phyloP scores from a whole-genome alignment of 2,113 vertebrate species.

The Conger conger region DNA sequence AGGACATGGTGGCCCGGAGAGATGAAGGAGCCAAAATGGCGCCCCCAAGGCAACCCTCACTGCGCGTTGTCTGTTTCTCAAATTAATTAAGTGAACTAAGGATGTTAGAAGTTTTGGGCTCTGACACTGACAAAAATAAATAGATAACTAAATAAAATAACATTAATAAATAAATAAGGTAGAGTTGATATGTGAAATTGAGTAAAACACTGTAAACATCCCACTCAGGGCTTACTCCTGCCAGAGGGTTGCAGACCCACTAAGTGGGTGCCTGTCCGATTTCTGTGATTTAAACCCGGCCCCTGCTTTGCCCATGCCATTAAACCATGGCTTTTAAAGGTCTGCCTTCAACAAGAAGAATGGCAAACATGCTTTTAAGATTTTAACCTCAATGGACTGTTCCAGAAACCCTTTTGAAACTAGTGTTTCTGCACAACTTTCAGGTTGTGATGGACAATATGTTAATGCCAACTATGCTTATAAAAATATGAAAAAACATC shows the following conservation, averaged over 20 bases:
- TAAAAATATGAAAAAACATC: neutral
- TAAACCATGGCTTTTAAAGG: neutral
- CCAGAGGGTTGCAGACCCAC: neutral
- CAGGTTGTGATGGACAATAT: neutral
- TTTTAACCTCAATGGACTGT: neutral
- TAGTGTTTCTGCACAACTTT: neutral
- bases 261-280: neutral
- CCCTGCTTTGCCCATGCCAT: neutral
- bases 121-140: neutral
- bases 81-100: too few relatives aligned
- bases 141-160: neutral
- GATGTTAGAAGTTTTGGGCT: too few relatives aligned
- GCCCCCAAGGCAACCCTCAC: too few relatives aligned
- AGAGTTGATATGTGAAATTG: neutral
- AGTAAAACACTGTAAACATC: neutral
- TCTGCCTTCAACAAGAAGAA: neutral
- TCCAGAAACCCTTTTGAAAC: neutral
- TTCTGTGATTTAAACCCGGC: neutral
- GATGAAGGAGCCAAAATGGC: neutral
- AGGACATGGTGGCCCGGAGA: neutral
- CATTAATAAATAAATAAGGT: too few relatives aligned
- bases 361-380: neutral
- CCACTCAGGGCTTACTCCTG: neutral
- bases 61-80: too few relatives aligned
- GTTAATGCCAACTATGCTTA: neutral